These are phyloP conservation scores for Eucriotettix oculatus DNA, from an alignment of 2,888 invertebrate genomes.

Conservation along the genomic window DNA sequence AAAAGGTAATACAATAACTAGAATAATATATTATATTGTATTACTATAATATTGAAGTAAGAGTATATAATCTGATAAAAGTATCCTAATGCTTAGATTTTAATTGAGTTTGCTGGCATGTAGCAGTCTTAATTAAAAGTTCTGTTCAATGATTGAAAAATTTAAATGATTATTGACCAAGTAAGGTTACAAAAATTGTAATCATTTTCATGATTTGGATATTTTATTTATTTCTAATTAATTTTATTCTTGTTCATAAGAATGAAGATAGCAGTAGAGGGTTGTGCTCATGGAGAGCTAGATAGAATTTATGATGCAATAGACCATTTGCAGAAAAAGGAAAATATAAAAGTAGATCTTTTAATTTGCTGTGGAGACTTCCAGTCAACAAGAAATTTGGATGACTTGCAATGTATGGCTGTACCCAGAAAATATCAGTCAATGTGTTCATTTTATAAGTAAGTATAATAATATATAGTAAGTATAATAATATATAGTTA, in stretches of 20 bases:
- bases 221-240: too few species aligned
- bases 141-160: too few species aligned
- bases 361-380: constrained; percentile 97
- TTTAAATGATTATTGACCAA: too few species aligned
- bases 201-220: too few species aligned
- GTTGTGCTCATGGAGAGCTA: constrained; percentile 95
- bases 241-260: constrained; percentile 13
- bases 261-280: constrained; percentile 91
- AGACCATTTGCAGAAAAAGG: constrained; percentile 50
- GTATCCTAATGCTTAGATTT: too few species aligned
- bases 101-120: too few species aligned
- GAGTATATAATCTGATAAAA: too few species aligned
- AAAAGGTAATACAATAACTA: too few species aligned
- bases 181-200: too few species aligned
- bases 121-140: too few species aligned
- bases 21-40: too few species aligned
- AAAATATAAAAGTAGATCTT: constrained; percentile 69
- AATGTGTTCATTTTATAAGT: constrained; percentile 90
- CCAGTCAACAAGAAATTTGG: constrained; percentile 79
- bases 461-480: constrained; percentile 28
- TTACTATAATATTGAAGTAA: too few species aligned
- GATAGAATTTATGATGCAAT: constrained; percentile 88
- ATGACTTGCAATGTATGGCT: constrained; percentile 85
- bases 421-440: constrained; percentile 81
- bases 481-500: constrained; percentile 19